phyloP scores from a whole-genome alignment of 2,797 vertebrate genomes.

The Lepus townsendii region DNA sequence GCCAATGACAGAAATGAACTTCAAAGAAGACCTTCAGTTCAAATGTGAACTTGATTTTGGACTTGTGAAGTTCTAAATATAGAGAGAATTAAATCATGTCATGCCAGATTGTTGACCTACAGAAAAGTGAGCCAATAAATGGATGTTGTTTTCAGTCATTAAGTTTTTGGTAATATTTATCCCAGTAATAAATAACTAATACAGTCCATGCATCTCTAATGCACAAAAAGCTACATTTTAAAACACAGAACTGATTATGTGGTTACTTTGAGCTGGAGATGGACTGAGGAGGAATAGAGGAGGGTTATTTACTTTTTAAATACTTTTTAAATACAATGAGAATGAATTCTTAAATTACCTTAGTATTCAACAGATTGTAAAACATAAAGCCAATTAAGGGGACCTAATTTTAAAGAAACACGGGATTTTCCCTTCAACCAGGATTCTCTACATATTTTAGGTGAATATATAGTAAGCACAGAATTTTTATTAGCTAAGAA shows the following conservation, averaged over 20 bases:
- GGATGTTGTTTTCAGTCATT: background rate
- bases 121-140: background rate
- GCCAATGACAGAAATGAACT: background rate
- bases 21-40: background rate
- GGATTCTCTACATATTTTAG: conserved; percentile 1
- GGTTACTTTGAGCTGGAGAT: background rate
- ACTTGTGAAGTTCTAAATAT: background rate
- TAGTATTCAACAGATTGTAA: conserved; percentile 32
- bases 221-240: background rate
- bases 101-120: background rate
- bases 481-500: background rate
- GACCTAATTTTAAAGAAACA: background rate
- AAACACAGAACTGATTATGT: background rate
- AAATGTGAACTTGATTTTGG: background rate
- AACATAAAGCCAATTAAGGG: conserved; percentile 1
- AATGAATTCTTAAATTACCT: background rate
- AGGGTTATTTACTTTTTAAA: background rate
- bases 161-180: background rate
- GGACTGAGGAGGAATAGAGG: background rate
- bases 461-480: background rate
- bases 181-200: background rate
- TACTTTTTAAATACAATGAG: background rate
- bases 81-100: background rate
- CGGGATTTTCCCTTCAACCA: background rate
- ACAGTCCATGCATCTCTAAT: background rate